A percentile compares a stretch with the other conserved stretches of the same genome.
Evolutionary conservation across 2,888 invertebrate genomes (phyloP).

Genomic region (Chymomyza procnemis): DNA sequence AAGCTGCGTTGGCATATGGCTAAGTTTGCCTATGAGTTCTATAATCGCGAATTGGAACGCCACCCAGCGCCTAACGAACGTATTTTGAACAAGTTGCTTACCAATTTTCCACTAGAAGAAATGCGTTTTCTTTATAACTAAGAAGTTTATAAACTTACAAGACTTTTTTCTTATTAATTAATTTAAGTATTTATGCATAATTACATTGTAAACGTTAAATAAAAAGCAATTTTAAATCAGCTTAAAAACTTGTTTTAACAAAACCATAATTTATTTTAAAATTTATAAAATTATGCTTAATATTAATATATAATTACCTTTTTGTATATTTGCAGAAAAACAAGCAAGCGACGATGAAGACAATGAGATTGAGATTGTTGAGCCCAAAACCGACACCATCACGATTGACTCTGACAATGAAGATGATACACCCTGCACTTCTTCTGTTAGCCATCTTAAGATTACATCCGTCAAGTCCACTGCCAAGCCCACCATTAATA

Average conservation of each 20-base stretch:
- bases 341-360: slow-evolving; percentile 78
- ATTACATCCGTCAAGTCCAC: slow-evolving; percentile 44
- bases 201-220: background rate
- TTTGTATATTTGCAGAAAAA: slow-evolving; percentile 67
- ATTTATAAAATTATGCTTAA: background rate
- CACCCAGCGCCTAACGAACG: slow-evolving; percentile 53
- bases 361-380: slow-evolving; percentile 78
- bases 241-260: slow-evolving; percentile 6
- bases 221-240: background rate
- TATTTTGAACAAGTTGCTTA: slow-evolving; percentile 60
- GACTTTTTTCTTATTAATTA: background rate
- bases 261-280: background rate
- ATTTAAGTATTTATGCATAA: background rate
- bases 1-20: slow-evolving; percentile 75
- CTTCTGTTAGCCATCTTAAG: slow-evolving; percentile 27
- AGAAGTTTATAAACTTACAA: background rate
- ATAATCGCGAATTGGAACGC: slow-evolving; percentile 59
- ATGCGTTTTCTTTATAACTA: slow-evolving; percentile 64
- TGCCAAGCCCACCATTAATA: background rate
- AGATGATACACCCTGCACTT: slow-evolving; percentile 53
- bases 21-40: slow-evolving; percentile 71
- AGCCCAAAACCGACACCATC: slow-evolving; percentile 77
- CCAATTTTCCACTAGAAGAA: slow-evolving; percentile 69
- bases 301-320: slow-evolving; percentile 7
- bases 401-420: slow-evolving; percentile 78